A percentile compares a stretch with the other conserved stretches of the same genome.
phyloP scores from a whole-genome alignment of 1,140 invertebrate genomes.

The Papilio dardanus region DNA sequence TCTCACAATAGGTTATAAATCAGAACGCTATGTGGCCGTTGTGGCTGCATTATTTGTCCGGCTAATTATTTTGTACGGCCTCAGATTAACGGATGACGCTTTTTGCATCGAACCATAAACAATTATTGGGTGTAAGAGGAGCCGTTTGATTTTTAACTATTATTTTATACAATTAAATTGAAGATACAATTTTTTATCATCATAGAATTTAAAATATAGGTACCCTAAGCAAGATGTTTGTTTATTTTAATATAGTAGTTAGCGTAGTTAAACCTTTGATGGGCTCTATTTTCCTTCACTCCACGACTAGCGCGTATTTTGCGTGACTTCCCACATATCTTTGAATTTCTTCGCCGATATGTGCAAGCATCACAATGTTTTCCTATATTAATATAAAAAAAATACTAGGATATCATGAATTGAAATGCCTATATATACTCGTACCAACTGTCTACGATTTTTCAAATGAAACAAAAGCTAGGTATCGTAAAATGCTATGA shows the following conservation, averaged over 20 bases:
- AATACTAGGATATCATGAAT: no score
- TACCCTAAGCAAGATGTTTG: not conserved
- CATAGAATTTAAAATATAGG: not conserved
- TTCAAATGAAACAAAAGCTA: no score
- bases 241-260: not conserved
- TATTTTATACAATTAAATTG: not conserved
- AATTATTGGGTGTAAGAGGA: conserved; percentile 5
- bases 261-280: no score
- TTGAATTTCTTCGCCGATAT: no score
- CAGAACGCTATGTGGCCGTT: not conserved
- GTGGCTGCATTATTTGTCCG: conserved; percentile 15
- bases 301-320: no score
- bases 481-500: no score
- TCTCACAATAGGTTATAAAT: conserved; percentile 30
- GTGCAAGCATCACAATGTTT: no score
- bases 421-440: no score
- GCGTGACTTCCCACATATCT: no score
- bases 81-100: conserved; percentile 18
- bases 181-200: not conserved
- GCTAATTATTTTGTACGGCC: conserved; percentile 29
- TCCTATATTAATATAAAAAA: no score
- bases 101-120: not conserved
- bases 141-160: not conserved
- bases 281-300: no score
- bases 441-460: no score